phyloP scores from a whole-genome alignment of 2,113 vertebrate genomes.

The Neomonachus schauinslandi region DNA sequence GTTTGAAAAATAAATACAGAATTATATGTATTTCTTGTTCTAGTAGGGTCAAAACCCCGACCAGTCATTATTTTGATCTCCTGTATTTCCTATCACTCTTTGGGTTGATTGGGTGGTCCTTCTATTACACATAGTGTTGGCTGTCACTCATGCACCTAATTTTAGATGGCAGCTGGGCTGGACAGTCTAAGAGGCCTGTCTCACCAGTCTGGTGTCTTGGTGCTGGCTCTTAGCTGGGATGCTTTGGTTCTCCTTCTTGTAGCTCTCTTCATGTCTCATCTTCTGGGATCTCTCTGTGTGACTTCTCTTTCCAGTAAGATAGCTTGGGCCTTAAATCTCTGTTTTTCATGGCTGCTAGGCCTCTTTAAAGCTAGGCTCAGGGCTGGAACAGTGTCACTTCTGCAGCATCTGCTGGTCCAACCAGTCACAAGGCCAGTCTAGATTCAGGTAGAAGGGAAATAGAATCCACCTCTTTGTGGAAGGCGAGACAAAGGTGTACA shows the following conservation, averaged over 20 bases:
- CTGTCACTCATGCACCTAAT: neutral
- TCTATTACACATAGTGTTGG: neutral
- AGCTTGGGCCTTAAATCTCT: neutral
- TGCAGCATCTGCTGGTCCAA: neutral
- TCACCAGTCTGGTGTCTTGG: neutral
- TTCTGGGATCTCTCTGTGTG: neutral
- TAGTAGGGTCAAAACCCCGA: neutral
- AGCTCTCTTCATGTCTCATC: neutral
- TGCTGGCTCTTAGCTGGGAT: neutral
- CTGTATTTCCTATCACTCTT: neutral
- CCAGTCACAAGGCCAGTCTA: neutral
- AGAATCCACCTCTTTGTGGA: neutral
- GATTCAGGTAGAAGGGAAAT: neutral
- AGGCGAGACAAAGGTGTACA: neutral
- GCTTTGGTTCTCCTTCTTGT: neutral
- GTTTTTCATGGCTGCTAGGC: neutral
- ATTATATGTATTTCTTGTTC: conserved; percentile 15
- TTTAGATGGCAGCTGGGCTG: neutral
- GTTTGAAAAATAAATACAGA: conserved; percentile 37
- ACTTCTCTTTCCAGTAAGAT: neutral
- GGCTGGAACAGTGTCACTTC: neutral
- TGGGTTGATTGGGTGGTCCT: neutral
- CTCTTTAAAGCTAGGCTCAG: neutral
- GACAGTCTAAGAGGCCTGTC: neutral
- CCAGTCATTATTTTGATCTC: conserved; percentile 16